Base-by-base conservation (phyloP, 2,797 vertebrate species). In the Cuniculus paca region DNA sequence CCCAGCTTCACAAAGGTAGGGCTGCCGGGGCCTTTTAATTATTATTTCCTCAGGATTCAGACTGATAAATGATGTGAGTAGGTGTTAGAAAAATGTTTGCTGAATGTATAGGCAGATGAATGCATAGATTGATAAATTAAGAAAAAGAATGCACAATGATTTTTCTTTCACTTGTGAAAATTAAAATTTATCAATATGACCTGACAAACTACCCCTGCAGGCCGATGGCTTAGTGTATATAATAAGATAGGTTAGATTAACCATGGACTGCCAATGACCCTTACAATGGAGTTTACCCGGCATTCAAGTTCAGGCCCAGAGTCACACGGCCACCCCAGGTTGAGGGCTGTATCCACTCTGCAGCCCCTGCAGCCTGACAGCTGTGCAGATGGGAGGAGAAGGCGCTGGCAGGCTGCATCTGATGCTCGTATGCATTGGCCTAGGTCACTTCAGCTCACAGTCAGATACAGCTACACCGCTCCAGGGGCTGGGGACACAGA, bases 181-280 rank as follows among this genome's bases (percentile, higher is more conserved):
- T 74, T 36, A 87, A 92, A 95, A 78, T 79, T 22, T 90, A 91
- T 63, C 88, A 77, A 81, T 6, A 89, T 28, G 60, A 54, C 34
- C 81, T 87, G 36, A 87, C 2, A 60, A 26, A 65, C 6, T 20
- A 72, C 3, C 4, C 28, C 82, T 48, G 14, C 54, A 93, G 52
- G 58, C n/a, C 42, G 56, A 24, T 14, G 34, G 17, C 34, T 94
- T 79, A 48, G 10, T 65, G 34, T 19, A 2, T 68, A 70, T 50
- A 70, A 75, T 82, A 39, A 34, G 7, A 72, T 11, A 88, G 12
- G 26, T 36, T 36, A 70, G 24, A 20, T 42, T 92, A 93, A 60
- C 54, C 39, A 48, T 6, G 22, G 70, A 45, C 84, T 83, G 78
- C 63, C 65, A 54, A 31, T 17, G 68, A 50, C 16, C 61, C 10